phyloP scores from a whole-genome alignment of 2,797 vertebrate species.

The Enteromius afrohamiltoni region DNA sequence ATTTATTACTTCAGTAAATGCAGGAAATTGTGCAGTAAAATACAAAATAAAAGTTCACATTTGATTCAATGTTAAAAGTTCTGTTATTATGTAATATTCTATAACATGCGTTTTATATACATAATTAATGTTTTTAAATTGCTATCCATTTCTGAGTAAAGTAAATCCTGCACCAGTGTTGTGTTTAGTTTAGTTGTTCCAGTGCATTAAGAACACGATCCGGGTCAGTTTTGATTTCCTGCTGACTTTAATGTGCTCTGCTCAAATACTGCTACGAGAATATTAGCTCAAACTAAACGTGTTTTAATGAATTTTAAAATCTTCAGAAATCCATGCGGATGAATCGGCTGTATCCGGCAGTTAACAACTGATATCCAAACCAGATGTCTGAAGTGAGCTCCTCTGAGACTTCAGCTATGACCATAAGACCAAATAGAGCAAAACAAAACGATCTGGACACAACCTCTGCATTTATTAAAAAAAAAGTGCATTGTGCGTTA shows the following conservation, averaged over 20 bases:
- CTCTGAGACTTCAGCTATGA: conserved; percentile 49
- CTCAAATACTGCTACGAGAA: background rate
- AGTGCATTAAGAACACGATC: background rate
- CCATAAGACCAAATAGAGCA: conserved; percentile 31
- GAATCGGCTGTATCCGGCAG: conserved; percentile 76
- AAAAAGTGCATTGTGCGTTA: conserved; percentile 26
- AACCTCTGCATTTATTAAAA: conserved; percentile 44
- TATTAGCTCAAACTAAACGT: conserved; percentile 32
- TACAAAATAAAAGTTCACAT: background rate
- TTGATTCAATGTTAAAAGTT: background rate
- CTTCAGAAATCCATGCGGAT: conserved; percentile 69
- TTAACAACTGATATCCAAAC: conserved; percentile 76
- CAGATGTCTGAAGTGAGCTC: conserved; percentile 75
- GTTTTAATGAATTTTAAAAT: conserved; percentile 50
- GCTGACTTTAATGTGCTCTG: background rate
- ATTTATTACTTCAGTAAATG: too few species aligned
- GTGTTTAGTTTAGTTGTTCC: too few species aligned
- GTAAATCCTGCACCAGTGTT: background rate
- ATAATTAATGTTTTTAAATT: background rate
- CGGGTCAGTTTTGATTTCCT: background rate
- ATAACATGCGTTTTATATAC: background rate
- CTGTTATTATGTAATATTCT: background rate
- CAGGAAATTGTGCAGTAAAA: too few species aligned
- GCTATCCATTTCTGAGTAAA: background rate
- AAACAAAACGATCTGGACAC: conserved; percentile 20